Conservation (phyloP, 2,113 vertebrate genomes). For the Hippocampus guttulatus region DNA sequence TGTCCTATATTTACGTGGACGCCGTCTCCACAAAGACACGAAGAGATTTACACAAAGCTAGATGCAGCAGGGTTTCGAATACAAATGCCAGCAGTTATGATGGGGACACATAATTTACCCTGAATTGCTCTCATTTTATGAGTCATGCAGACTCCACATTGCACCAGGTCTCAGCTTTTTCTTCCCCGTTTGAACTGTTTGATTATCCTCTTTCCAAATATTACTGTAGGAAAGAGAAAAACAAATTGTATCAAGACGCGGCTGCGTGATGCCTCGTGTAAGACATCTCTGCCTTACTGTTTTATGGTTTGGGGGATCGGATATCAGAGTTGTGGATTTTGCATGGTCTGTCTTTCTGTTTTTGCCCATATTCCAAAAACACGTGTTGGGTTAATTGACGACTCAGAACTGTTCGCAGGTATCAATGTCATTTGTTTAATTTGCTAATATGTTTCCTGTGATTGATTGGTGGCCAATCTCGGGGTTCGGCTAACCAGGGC, state of each 20-base stretch:
- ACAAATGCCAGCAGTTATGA: background rate
- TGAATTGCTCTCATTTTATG: background rate
- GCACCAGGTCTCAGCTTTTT: too few relatives aligned
- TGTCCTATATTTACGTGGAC: background rate
- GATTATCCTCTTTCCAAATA: too few relatives aligned
- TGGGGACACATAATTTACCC: background rate
- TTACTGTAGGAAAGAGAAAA: too few relatives aligned
- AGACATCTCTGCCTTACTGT: background rate
- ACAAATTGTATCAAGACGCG: background rate
- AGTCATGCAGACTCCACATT: background rate
- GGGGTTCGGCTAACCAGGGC: too few relatives aligned
- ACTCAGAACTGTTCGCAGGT: background rate
- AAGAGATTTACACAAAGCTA: background rate
- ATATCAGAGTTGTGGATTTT: background rate
- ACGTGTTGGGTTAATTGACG: background rate
- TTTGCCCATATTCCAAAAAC: background rate
- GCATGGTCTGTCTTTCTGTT: background rate
- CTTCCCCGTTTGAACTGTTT: background rate
- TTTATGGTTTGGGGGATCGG: too few relatives aligned
- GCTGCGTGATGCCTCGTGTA: background rate
- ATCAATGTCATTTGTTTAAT: background rate
- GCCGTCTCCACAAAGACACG: background rate
- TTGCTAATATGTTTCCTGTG: background rate
- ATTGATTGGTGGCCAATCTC: too few relatives aligned
- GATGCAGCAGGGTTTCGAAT: too few relatives aligned